Conservation (phyloP, 2,888 invertebrate species). For the Calephelis perditalis region DNA sequence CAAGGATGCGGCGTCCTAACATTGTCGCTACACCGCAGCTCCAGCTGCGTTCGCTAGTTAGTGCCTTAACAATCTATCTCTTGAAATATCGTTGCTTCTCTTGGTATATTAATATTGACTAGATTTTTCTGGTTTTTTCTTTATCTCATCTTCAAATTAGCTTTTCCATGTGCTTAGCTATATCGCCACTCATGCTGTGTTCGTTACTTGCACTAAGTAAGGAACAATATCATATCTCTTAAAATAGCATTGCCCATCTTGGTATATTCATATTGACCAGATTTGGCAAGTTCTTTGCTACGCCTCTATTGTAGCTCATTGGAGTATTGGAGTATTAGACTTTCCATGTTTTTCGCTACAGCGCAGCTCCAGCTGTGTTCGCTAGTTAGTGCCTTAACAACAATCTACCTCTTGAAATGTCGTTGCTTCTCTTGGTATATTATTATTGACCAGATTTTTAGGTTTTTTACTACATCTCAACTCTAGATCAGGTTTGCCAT, state of each 20-base stretch:
- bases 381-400: slow-evolving; percentile 58
- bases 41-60: slow-evolving; percentile 67
- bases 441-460: too few relatives aligned
- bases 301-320: too few relatives aligned
- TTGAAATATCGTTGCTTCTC: slow-evolving; percentile 46
- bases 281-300: too few relatives aligned
- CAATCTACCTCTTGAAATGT: slow-evolving; percentile 57
- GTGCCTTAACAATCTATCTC: slow-evolving; percentile 52
- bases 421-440: slow-evolving; percentile 13
- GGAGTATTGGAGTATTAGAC: too few relatives aligned
- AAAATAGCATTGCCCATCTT: slow-evolving; percentile 43
- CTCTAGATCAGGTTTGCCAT: slow-evolving; percentile 45
- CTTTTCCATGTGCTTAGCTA: too few relatives aligned
- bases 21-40: slow-evolving; percentile 63
- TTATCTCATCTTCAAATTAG: slow-evolving; percentile 52
- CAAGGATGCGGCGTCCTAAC: slow-evolving; percentile 60
- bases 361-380: too few relatives aligned
- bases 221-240: too few relatives aligned
- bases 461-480: slow-evolving; percentile 42
- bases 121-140: too few relatives aligned
- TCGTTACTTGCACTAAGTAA: too few relatives aligned
- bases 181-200: too few relatives aligned
- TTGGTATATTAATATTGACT: too few relatives aligned
- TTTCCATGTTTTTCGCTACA: slow-evolving; percentile 32
- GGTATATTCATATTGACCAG: too few relatives aligned